Evolutionary conservation across 2,888 invertebrate genomes (phyloP), one percentile per base, ranked within the genome.

Genomic region (Hirtodrosophila trivittata): DNA sequence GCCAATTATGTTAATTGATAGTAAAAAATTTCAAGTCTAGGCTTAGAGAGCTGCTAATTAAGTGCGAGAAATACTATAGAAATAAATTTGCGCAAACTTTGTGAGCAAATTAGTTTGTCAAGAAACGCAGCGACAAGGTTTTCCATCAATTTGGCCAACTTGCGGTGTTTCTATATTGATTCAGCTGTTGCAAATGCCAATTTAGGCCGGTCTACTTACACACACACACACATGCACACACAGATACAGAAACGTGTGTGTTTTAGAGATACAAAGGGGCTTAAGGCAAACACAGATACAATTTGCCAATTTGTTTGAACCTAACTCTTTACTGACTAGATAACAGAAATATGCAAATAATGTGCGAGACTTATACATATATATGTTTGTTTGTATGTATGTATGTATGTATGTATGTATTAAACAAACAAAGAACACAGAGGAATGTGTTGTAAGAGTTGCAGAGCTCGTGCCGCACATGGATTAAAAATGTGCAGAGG

Each of bases 1-100:
- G 65, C 75, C 82, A 80, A 80, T 80, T 84, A 80, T 80, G 82
- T 75, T 80, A 84, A 80, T 80, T 84, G 72, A 73, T 77, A 67
- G 75, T 73, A 81, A 84, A 80, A 84, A 21, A 21, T 21, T 75
- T 72, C 82, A 66, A 66, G 51, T 35, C 49, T 57, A 46, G 68
- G 41, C 66, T 35, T 46, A 45, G 12, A 33, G 13, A 59, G 63
- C 41, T 43, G 66, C 84, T 78, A 78, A 78, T 78, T 78, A 84
- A 74, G 41, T 58, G 63, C 77, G 60, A 66, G 35, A 66, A 42
- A 33, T n/a, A 39, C 10, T 26, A 28, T n/a, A 25, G 33, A 26
- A 46, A 26, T 16, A 65, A 41, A 35, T 26, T 21, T 21, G 18
- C 18, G n/a, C 13, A 30, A 41, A 39, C 60, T 51, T 28, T 62